A percentile compares a stretch with the other conserved stretches of the same genome.
Conservation (phyloP, 2,797 vertebrate species). For the Fundulus diaphanus region DNA sequence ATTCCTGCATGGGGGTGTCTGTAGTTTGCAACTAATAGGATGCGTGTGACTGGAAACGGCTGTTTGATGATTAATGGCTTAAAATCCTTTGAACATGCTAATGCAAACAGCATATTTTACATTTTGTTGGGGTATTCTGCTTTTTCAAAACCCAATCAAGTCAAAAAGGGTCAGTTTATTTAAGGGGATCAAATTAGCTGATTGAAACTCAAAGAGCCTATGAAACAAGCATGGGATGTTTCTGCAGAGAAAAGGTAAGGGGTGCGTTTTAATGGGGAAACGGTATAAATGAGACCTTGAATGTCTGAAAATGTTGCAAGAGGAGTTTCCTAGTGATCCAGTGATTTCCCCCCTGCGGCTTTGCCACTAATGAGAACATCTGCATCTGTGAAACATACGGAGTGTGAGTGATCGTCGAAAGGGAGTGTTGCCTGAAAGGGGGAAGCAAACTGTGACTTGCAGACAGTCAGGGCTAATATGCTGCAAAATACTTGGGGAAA, state of each 20-base stretch:
- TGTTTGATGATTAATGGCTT: not conserved
- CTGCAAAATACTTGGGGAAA: constrained; percentile 22
- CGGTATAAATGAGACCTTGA: constrained; percentile 31
- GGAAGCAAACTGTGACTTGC: constrained; percentile 31
- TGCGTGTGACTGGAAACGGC: not conserved
- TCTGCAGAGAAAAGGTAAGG: constrained; percentile 19
- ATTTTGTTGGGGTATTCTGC: not conserved
- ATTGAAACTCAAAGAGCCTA: not conserved
- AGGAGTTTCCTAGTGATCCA: constrained; percentile 42
- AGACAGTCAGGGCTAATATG: constrained; percentile 3
- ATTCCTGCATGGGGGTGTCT: not conserved
- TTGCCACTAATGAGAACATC: constrained; percentile 73
- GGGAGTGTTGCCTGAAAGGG: constrained; percentile 37
- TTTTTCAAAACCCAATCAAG: not conserved
- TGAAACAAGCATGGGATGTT: constrained; percentile 2
- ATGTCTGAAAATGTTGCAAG: constrained; percentile 36
- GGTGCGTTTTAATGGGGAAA: constrained; percentile 29
- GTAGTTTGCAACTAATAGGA: not conserved
- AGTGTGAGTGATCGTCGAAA: constrained; percentile 44
- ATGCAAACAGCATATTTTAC: not conserved
- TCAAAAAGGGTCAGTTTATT: not conserved
- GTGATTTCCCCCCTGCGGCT: constrained; percentile 60
- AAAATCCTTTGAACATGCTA: not conserved
- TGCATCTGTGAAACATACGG: constrained; percentile 61
- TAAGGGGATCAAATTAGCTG: not conserved